These are phyloP conservation scores for Leptinotarsa texana DNA, from an alignment of 1,140 invertebrate species.

Conservation along the genomic window DNA sequence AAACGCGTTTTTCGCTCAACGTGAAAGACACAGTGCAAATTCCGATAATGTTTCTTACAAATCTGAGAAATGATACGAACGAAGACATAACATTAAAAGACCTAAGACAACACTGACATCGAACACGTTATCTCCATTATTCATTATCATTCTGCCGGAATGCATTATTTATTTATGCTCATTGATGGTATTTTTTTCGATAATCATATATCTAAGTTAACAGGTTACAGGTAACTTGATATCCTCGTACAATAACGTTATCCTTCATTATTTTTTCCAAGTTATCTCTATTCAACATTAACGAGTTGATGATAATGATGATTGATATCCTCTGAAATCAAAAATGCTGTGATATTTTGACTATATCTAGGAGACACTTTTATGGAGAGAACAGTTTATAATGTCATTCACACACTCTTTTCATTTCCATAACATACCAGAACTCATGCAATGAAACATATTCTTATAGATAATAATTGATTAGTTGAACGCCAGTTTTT, in stretches of 20 bases:
- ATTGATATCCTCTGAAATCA: background rate
- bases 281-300: background rate
- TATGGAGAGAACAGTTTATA: no score
- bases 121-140: background rate
- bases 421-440: no score
- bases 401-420: no score
- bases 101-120: background rate
- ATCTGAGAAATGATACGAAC: background rate
- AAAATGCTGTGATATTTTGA: background rate
- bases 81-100: background rate
- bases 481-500: no score
- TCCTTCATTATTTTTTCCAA: background rate
- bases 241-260: background rate
- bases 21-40: no score
- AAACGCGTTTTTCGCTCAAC: no score
- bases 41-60: no score
- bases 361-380: no score
- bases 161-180: background rate
- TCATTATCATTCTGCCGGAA: background rate
- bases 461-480: no score
- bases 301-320: constrained; percentile 6
- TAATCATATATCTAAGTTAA: constrained; percentile 4
- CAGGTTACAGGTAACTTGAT: constrained; percentile 5
- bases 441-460: no score
- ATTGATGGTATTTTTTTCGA: background rate